A percentile compares a stretch with the other conserved stretches of the same genome.
Evolutionary conservation across 2,888 invertebrate species (phyloP).

Genomic region (Eucera pruinosa): DNA sequence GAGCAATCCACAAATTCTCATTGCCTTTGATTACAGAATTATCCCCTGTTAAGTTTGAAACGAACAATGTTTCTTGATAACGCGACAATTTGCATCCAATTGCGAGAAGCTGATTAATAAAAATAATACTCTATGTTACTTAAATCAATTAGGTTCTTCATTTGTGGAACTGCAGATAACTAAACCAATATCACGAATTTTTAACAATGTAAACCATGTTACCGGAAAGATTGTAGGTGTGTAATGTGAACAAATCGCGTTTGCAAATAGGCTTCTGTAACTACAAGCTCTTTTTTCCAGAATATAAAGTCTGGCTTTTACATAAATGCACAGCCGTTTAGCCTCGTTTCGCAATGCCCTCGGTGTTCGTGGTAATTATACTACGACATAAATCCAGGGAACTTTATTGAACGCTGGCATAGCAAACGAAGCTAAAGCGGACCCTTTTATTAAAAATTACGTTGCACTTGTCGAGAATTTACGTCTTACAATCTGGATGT

Average conservation of each 20-base stretch:
- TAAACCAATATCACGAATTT: too few species aligned
- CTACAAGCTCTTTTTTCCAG: constrained; percentile 8
- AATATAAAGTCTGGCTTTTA: constrained; percentile 17
- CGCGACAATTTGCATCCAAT: neutral
- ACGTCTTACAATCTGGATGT: too few species aligned
- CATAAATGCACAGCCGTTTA: constrained; percentile 18
- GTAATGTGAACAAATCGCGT: neutral
- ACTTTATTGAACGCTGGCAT: constrained; percentile 17
- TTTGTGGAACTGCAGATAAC: neutral
- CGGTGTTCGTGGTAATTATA: constrained; percentile 18
- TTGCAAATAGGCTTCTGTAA: neutral
- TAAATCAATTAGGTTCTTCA: neutral
- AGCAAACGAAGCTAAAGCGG: neutral
- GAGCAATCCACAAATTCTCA: neutral
- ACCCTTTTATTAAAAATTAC: constrained; percentile 14
- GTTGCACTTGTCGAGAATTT: neutral
- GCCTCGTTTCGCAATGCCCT: constrained; percentile 11
- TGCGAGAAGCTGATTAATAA: neutral
- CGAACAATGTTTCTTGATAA: neutral
- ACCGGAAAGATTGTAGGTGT: neutral
- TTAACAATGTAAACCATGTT: too few species aligned
- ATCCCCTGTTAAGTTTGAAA: neutral
- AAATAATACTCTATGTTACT: neutral
- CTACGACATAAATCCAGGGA: constrained; percentile 3
- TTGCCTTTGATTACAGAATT: neutral